Base-by-base conservation (phyloP, 2,797 vertebrate genomes). In the Gallinago nigripennis region DNA sequence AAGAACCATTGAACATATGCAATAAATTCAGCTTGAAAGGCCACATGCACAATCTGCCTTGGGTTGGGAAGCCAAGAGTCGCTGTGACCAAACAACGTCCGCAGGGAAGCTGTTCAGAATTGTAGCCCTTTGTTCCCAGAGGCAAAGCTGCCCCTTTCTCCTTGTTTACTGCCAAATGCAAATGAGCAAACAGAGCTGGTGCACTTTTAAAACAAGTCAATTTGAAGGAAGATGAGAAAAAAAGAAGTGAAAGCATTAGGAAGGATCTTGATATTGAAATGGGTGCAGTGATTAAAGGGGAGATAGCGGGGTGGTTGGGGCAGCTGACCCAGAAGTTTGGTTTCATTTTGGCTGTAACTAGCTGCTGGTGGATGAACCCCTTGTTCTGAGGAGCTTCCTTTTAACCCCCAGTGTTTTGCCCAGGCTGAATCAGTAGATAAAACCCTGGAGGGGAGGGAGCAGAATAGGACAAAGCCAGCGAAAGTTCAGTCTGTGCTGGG, bases 1-100 rank as follows among this genome's bases (percentile, higher is more conserved):
- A 92, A 95, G 93, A 97, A 94, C 80, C 92, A 95, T 57, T 97
- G 96, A 97, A 68, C 94, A 94, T 79, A 58, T 73, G 88, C 93
- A 97, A 79, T 97, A 97, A 97, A 97, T 97, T 97, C 95, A 94
- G 95, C 91, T 95, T 97, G 97, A 97, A 97, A 95, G 95, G 87
- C 92, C 95, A 95, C 94, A 95, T 94, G 95, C 88, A 94, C 92
- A 97, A 88, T 95, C 86, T 95, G 97, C 97, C 95, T 95, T 96
- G 88, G 96, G 96, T 96, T 86, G 85, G 77, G 92, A 97, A 96
- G 84, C 91, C 95, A 96, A 93, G 94, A 92, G 90, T 93, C 53
- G 92, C 86, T 94, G 83, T 89, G 86, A 96, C 90, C 93, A 93
- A 96, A 93, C 46, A 82, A 92, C 83, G 43, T 82, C 92, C 14